Base-by-base conservation (phyloP, 1,140 invertebrate genomes). In the Tetraneura akinire region DNA sequence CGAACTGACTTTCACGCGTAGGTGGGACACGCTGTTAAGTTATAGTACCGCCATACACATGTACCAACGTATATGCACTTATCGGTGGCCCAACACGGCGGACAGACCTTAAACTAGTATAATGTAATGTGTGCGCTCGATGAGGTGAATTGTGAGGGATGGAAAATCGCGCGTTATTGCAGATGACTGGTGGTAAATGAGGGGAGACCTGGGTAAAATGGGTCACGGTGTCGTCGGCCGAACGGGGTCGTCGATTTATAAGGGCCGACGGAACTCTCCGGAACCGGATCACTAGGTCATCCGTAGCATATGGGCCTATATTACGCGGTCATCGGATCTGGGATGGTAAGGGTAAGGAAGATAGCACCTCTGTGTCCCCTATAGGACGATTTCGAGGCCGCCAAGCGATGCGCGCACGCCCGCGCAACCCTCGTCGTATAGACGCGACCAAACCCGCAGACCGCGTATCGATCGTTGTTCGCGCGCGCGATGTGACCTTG, bases 261-360 rank as follows among this genome's bases (percentile, higher is more conserved):
- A 73, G 49, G 70, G 47, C 18, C 70, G 26, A 26, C 1, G 16
- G 10, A 2, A 18, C 16, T 26, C 26, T n/a, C 73, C 32, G 73
- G 32, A 76, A 76, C 73, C 73, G 73, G 73, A 76, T 76, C 73
- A 76, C 73, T 60, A 32, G 73, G 73, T 76, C 73, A 57, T 21
- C 32, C 4, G 62, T n/a, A 3, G 2, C 4, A 32, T 10, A 18
- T 18, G 16, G 32, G 32, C 32, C 32, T 37, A 37, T 37, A 4
- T 37, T 37, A 4, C 13, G 14, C 14, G 13, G n/a, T n/a, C 18
- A 37, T 3, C 32, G 32, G 32, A 8, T 37, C 0, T 2, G 37
- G 64, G 18, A 16, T 3, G 64, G 45, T 37, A 8, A 37, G 32
- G 32, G 32, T 37, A 8, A 3, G 32, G 32, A 37, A 37, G n/a